phyloP scores from a whole-genome alignment of 2,797 vertebrate genomes.

The Anomalospiza imberbis region DNA sequence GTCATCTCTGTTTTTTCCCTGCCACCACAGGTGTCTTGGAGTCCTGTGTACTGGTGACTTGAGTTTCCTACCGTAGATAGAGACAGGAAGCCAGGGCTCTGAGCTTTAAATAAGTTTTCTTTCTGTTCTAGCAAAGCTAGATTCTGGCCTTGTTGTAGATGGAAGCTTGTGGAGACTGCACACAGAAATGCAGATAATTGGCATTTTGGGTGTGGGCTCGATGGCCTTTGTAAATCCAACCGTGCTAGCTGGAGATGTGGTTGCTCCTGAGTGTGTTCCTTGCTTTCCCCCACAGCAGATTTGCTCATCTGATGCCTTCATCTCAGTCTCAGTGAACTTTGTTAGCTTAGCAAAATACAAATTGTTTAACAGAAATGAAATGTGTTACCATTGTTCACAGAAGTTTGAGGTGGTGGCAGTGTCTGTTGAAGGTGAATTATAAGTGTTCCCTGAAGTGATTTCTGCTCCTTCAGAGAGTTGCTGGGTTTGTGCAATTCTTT shows the following conservation, averaged over 20 bases:
- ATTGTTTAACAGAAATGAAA: background rate
- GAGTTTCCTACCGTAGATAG: conserved; percentile 6
- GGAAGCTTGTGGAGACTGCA: background rate
- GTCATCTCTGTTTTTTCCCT: background rate
- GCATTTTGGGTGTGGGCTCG: background rate
- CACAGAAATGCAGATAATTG: background rate
- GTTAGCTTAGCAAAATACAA: background rate
- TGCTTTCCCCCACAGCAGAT: too few relatives aligned
- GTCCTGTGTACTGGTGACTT: background rate
- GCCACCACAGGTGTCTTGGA: conserved; percentile 5
- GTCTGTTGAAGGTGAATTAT: too few relatives aligned
- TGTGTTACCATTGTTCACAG: background rate
- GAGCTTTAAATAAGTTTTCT: background rate
- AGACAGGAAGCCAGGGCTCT: conserved; percentile 13
- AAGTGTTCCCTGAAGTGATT: background rate
- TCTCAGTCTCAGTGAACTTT: background rate
- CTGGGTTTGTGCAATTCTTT: background rate
- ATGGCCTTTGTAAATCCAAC: background rate
- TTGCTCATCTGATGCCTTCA: background rate
- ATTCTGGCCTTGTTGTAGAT: background rate
- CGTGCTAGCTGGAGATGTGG: background rate
- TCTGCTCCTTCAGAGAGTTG: background rate
- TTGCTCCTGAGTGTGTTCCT: background rate
- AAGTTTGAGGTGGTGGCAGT: background rate
- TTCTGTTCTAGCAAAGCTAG: background rate